Percentiles rank a stretch among this genome's conserved stretches.
Evolutionary conservation across 1,140 invertebrate genomes (phyloP).

Genomic region (Polypedilum pembai): DNA sequence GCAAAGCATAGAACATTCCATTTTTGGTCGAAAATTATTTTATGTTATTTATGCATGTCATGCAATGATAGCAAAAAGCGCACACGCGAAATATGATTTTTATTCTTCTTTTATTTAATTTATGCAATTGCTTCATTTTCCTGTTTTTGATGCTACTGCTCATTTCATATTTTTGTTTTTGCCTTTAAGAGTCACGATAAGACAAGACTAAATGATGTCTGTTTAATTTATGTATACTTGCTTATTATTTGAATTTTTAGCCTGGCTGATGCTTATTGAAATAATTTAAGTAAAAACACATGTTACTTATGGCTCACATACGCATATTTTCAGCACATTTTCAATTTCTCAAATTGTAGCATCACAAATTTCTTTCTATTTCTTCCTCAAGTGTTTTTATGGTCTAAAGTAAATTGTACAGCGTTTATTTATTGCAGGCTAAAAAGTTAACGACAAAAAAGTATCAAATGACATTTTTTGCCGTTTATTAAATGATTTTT

Average conservation of each 20-base stretch:
- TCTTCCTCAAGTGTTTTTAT: background rate
- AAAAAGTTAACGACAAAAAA: conserved; percentile 20
- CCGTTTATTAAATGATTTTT: background rate
- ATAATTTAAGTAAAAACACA: conserved; percentile 1
- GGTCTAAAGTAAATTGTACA: conserved; percentile 9
- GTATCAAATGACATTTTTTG: conserved; percentile 21
- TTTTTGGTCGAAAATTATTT: too few relatives aligned
- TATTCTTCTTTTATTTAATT: too few relatives aligned
- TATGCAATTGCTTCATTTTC: conserved; percentile 5
- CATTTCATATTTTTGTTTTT: background rate
- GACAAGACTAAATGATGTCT: conserved; percentile 11
- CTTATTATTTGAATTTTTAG: conserved; percentile 3
- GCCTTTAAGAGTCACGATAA: background rate
- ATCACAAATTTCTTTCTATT: background rate
- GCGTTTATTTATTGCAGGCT: conserved; percentile 6
- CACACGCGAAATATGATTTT: too few relatives aligned
- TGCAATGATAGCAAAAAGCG: too few relatives aligned
- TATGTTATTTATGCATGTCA: too few relatives aligned
- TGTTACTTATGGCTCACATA: background rate
- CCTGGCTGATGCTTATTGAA: background rate
- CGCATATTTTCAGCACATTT: conserved; percentile 12
- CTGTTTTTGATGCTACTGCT: conserved; percentile 9
- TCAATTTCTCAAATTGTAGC: conserved; percentile 18
- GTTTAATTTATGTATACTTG: background rate
- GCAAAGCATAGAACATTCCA: too few relatives aligned